Conservation (phyloP, 2,113 vertebrate genomes). For the Gracilinanus agilis region DNA sequence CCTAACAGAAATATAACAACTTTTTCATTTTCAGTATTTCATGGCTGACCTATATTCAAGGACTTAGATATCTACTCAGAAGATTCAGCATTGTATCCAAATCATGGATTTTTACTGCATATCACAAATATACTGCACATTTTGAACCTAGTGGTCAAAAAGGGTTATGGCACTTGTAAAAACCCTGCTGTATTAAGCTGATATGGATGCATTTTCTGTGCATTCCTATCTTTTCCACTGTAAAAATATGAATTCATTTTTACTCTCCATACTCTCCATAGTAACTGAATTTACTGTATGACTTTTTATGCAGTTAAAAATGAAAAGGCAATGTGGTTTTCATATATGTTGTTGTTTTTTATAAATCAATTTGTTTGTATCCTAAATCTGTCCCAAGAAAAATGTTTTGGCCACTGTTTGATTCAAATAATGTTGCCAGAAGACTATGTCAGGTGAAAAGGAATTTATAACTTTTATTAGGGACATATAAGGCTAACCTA, state of each 20-base stretch:
- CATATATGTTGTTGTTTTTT: neutral
- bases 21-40: slow-evolving; percentile 56
- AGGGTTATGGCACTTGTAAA: slow-evolving; percentile 74
- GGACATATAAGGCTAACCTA: neutral
- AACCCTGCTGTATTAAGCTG: slow-evolving; percentile 55
- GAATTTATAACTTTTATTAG: neutral
- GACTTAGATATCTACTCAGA: slow-evolving; percentile 56
- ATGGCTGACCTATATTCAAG: slow-evolving; percentile 42
- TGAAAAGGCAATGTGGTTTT: slow-evolving; percentile 19
- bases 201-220: slow-evolving; percentile 35
- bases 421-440: slow-evolving; percentile 35
- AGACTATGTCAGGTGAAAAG: slow-evolving; percentile 39
- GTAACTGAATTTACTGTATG: neutral
- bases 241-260: slow-evolving; percentile 71
- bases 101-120: slow-evolving; percentile 33
- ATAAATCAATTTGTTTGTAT: slow-evolving; percentile 19
- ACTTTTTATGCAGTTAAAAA: slow-evolving; percentile 53
- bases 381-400: slow-evolving; percentile 55
- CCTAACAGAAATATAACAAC: neutral
- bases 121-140: slow-evolving; percentile 36
- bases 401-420: slow-evolving; percentile 39
- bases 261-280: slow-evolving; percentile 26
- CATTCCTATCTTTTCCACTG: slow-evolving; percentile 52
- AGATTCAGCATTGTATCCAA: slow-evolving; percentile 24
- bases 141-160: slow-evolving; percentile 71